phyloP scores from a whole-genome alignment of 2,888 invertebrate species.

The Brachyptera risi region DNA sequence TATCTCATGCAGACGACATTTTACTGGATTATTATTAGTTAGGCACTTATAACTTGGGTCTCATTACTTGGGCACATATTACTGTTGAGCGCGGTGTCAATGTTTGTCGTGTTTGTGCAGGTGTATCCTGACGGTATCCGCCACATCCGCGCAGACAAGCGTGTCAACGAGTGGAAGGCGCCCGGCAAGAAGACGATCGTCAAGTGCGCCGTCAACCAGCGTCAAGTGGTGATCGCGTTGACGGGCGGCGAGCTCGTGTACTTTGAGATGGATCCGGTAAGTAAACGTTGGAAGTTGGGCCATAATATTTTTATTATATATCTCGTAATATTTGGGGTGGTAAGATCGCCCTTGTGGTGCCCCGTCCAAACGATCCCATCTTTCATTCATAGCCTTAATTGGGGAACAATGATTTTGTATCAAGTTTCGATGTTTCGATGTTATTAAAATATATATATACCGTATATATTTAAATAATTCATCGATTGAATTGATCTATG shows the following conservation, averaged over 20 bases:
- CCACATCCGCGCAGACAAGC: conserved; percentile 95
- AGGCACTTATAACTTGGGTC: no score
- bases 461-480: no score
- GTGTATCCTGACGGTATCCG: conserved; percentile 98
- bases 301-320: no score
- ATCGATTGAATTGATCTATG: no score
- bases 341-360: no score
- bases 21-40: not conserved
- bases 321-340: no score
- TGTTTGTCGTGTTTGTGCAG: conserved; percentile 44
- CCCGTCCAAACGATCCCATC: no score
- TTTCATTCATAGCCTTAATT: no score
- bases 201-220: conserved; percentile 96
- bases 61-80: not conserved
- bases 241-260: conserved; percentile 97
- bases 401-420: no score
- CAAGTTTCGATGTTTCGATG: no score
- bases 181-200: conserved; percentile 96
- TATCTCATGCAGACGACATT: not conserved
- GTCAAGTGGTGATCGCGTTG: conserved; percentile 96
- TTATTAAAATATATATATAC: no score
- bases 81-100: not conserved
- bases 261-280: conserved; percentile 98
- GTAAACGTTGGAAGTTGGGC: no score
- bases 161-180: conserved; percentile 99